phyloP scores from a whole-genome alignment of 1,140 invertebrate genomes.

The Macrostomum lignano region DNA sequence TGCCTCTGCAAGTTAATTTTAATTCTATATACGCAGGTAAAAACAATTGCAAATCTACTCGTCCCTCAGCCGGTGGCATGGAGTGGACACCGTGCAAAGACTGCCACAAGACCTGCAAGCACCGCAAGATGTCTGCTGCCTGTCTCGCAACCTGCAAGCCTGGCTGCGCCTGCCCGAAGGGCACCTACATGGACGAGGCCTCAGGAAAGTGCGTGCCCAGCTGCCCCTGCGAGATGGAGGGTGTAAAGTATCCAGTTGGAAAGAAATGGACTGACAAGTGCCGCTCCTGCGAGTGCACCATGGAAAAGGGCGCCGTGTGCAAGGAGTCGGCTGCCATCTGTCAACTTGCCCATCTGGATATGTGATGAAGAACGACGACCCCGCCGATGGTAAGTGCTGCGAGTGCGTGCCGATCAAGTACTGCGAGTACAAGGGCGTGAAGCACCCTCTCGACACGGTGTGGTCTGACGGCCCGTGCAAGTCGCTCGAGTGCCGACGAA shows the following conservation, averaged over 20 bases:
- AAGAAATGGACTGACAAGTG: conserved; percentile 1
- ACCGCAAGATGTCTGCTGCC: neutral
- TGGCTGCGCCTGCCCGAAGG: neutral
- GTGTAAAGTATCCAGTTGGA: neutral
- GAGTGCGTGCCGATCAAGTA: neutral
- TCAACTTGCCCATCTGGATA: no score
- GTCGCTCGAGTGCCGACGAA: neutral
- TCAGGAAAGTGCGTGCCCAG: neutral
- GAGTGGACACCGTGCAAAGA: no score
- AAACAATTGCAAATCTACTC: no score
- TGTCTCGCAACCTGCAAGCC: neutral
- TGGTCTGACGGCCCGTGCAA: conserved; percentile 2
- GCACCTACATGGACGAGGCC: neutral
- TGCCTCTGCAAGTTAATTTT: no score
- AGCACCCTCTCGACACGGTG: neutral
- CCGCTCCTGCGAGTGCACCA: neutral
- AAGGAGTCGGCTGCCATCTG: neutral
- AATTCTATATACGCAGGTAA: no score
- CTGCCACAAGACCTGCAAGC: conserved; percentile 1
- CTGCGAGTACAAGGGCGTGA: neutral
- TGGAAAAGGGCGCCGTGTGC: conserved; percentile 1
- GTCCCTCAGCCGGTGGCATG: no score
- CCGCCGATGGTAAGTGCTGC: conserved; percentile 4
- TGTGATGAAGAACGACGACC: no score
- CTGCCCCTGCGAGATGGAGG: neutral